Evolutionary conservation across 2,797 vertebrate genomes (phyloP).

Genomic region (Poeciliopsis presidionis): DNA sequence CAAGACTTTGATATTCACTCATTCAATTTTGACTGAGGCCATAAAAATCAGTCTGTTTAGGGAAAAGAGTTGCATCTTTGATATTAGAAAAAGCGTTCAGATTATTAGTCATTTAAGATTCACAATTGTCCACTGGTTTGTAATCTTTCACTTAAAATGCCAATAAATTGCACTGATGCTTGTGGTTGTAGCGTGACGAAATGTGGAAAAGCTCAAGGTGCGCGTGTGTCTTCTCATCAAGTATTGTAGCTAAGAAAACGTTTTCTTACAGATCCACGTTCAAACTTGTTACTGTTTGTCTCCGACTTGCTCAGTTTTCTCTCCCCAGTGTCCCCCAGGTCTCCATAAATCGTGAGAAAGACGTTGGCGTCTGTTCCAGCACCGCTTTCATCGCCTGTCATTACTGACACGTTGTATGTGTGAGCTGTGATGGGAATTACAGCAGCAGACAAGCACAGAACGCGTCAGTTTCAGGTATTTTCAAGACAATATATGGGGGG

Average conservation of each 20-base stretch:
- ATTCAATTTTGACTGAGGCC: background rate
- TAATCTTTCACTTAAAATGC: background rate
- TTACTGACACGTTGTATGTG: constrained; percentile 90
- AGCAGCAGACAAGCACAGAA: constrained; percentile 27
- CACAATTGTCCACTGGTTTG: background rate
- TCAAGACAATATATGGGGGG: constrained; percentile 2
- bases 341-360: constrained; percentile 93
- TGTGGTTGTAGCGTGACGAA: background rate
- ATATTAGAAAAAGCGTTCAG: background rate
- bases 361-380: constrained; percentile 94
- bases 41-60: background rate
- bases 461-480: constrained; percentile 10
- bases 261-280: constrained; percentile 89
- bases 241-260: background rate
- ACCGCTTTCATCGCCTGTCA: constrained; percentile 89
- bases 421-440: constrained; percentile 81
- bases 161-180: background rate
- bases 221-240: background rate
- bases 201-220: background rate
- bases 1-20: background rate
- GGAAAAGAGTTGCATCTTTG: background rate
- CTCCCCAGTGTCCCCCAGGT: constrained; percentile 94
- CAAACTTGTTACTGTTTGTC: constrained; percentile 96
- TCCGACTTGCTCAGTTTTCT: constrained; percentile 94
- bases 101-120: background rate